Evolutionary conservation across 2,888 invertebrate species (phyloP).

Genomic region (Noctua janthina): DNA sequence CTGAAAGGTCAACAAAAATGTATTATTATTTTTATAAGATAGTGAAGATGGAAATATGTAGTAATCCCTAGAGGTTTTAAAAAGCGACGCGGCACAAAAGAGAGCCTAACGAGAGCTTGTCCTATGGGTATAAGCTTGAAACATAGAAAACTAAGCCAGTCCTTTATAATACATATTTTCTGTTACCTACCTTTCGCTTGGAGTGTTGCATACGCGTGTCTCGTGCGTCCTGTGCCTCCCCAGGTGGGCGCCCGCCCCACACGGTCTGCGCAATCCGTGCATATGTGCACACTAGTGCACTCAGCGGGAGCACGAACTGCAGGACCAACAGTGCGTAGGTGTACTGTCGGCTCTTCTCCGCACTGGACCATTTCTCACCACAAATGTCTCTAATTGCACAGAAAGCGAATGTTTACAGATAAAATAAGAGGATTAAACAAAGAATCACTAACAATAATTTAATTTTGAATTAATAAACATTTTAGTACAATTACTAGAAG

Average conservation of each 20-base stretch:
- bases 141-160: background rate
- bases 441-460: background rate
- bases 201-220: constrained; percentile 96
- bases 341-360: constrained; percentile 92
- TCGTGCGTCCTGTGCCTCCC: constrained; percentile 95
- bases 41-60: background rate
- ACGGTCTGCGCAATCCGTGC: constrained; percentile 96
- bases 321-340: constrained; percentile 94
- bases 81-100: background rate
- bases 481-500: background rate
- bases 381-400: constrained; percentile 90
- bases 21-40: background rate
- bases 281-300: constrained; percentile 96
- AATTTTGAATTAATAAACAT: background rate
- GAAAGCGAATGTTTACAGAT: background rate
- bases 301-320: constrained; percentile 95
- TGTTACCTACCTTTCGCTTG: constrained; percentile 94
- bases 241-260: constrained; percentile 96
- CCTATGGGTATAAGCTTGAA: background rate
- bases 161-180: background rate
- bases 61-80: background rate
- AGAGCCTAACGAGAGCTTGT: background rate
- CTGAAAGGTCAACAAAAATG: background rate
- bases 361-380: constrained; percentile 92
- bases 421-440: background rate